Percentiles rank a stretch among this genome's conserved stretches.
Conservation (phyloP, 2,888 invertebrate species). For the Sylvicola cinctus region DNA sequence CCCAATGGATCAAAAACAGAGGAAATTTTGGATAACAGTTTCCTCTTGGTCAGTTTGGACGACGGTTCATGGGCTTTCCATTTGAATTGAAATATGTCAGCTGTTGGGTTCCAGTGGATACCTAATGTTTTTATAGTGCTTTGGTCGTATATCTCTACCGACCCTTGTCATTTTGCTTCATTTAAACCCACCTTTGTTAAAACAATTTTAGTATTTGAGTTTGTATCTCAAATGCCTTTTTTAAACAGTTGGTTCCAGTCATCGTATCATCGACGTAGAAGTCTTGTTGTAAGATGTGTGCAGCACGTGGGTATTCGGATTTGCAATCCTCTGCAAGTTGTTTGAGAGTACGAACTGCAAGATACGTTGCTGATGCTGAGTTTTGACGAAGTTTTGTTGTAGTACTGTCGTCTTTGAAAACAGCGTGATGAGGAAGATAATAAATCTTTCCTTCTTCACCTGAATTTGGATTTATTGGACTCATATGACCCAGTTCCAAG, state of each 20-base stretch:
- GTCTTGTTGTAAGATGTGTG: constrained; percentile 5
- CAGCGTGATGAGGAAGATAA: constrained; percentile 3
- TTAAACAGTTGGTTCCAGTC: constrained; percentile 7
- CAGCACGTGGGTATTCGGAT: constrained; percentile 7
- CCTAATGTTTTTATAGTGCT: constrained; percentile 1
- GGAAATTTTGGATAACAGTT: constrained; percentile 5
- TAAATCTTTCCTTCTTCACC: neutral
- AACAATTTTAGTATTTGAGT: constrained; percentile 6
- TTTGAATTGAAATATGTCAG: constrained; percentile 2
- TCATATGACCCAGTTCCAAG: constrained; percentile 2
- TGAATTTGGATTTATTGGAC: neutral
- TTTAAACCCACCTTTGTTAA: constrained; percentile 5
- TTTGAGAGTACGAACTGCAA: constrained; percentile 9
- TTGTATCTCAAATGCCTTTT: constrained; percentile 6
- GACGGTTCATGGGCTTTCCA: neutral
- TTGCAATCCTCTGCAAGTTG: constrained; percentile 7
- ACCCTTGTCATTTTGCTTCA: constrained; percentile 8
- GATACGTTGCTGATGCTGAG: constrained; percentile 9
- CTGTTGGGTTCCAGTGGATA: neutral
- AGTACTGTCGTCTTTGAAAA: constrained; percentile 2
- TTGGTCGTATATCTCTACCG: constrained; percentile 5
- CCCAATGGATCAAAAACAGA: constrained; percentile 8
- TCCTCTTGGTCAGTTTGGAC: constrained; percentile 4
- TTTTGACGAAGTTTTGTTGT: constrained; percentile 8
- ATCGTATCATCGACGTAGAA: constrained; percentile 10